Evolutionary conservation across 2,888 invertebrate genomes (phyloP), one percentile per base, ranked within the genome.

Genomic region (Hemithea aestivaria): DNA sequence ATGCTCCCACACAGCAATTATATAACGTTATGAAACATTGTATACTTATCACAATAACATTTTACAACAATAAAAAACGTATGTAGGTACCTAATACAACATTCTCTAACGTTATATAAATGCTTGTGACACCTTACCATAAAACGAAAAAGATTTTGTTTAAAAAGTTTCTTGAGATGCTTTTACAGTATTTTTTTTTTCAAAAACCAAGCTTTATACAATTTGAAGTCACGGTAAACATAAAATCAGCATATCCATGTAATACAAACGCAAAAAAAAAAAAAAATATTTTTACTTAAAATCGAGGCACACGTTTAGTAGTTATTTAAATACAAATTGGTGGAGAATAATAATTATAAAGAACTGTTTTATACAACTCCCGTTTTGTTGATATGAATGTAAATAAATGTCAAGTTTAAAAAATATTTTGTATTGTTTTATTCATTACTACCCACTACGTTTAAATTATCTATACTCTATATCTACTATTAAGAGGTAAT

Each of bases 341-440:
- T 78, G 65, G 66, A 73, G 72, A 64, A 66, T 57, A 73, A 68
- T 65, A 40, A 35, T 45, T 48, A 48, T 47, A 65, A 81, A 75
- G 70, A 82, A 81, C 81, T 81, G 84, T 88, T 87, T 87, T 88
- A 87, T 88, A 87, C 87, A 87, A 87, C 87, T 87, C 83, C 85
- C 82, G 82, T 87, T 87, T 88, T 87, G 88, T 88, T 88, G 84
- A 87, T 82, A 85, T 87, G 76, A 80, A 87, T 88, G 87, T 88
- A 88, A 88, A 88, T 88, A 88, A 85, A 88, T 88, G 88, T 88
- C 87, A 87, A 87, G 88, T 88, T 82, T 71, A 73, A 82, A 70
- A 62, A 53, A 53, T 48, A 48, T 51, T 43, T 60, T 58, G 53
- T 46, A 59, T 54, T 49, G 58, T 68, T 56, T 45, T 42, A 48